phyloP scores from a whole-genome alignment of 2,113 vertebrate genomes.

The Channa maculata region DNA sequence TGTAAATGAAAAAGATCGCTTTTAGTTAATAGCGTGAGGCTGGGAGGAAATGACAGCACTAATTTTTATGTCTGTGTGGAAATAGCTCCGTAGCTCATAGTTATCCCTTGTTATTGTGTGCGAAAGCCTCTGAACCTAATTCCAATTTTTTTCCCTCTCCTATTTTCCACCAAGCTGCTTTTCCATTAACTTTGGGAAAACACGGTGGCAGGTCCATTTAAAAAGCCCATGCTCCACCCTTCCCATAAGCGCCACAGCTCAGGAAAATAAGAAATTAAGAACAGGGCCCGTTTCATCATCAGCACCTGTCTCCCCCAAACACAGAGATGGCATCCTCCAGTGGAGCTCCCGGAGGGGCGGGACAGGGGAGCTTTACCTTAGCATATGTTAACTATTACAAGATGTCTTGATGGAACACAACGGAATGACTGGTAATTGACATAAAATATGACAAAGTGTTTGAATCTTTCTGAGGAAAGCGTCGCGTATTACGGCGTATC shows the following conservation, averaged over 20 bases:
- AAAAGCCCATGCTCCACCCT: constrained; percentile 90
- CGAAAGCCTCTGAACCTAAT: constrained; percentile 91
- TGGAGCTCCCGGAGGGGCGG: constrained; percentile 90
- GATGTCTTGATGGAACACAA: constrained; percentile 99
- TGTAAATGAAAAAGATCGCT: constrained; percentile 82
- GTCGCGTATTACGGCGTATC: constrained; percentile 95
- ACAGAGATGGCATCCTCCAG: constrained; percentile 79
- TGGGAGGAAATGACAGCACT: constrained; percentile 94
- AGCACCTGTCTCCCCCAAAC: constrained; percentile 79
- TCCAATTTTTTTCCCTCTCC: constrained; percentile 85
- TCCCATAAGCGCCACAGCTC: constrained; percentile 90
- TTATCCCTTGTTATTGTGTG: constrained; percentile 91
- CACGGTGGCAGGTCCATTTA: constrained; percentile 98
- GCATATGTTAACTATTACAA: constrained; percentile 99
- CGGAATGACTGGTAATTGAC: constrained; percentile 99
- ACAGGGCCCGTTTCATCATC: constrained; percentile 92
- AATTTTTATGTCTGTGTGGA: constrained; percentile 89
- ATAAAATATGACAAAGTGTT: constrained; percentile 99
- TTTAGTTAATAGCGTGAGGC: constrained; percentile 78
- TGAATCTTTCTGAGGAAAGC: constrained; percentile 98
- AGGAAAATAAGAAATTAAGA: constrained; percentile 96
- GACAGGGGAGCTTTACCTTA: constrained; percentile 93
- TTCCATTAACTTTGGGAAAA: constrained; percentile 99
- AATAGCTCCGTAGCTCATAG: constrained; percentile 86
- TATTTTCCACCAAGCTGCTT: constrained; percentile 98